Evolutionary conservation across 2,797 vertebrate species (phyloP).

Genomic region (Eurystomus glaucurus): DNA sequence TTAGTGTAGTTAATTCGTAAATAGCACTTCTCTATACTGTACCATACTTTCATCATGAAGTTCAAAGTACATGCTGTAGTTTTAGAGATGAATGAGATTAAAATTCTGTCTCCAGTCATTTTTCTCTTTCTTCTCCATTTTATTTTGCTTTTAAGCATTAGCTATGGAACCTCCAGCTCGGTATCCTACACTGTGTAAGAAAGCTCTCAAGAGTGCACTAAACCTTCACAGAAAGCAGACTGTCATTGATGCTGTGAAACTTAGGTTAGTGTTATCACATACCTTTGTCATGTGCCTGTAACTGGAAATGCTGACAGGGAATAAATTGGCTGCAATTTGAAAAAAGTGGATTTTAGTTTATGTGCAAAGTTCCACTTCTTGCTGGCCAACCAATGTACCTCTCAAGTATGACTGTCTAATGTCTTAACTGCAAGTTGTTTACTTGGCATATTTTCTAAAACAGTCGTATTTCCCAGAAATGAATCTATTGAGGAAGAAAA

Average conservation of each 20-base stretch:
- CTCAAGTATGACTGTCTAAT: neutral
- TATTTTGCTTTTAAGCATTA: conserved; percentile 84
- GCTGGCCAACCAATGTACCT: neutral
- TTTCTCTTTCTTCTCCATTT: neutral
- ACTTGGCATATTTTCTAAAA: neutral
- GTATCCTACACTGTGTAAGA: conserved; percentile 90
- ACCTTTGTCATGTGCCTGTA: neutral
- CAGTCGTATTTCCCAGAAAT: neutral
- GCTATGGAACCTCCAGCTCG: conserved; percentile 92
- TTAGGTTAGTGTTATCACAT: conserved; percentile 85
- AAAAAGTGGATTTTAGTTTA: neutral
- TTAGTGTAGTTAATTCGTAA: neutral
- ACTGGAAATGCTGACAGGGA: neutral
- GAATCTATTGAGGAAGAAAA: neutral
- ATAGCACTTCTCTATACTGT: neutral
- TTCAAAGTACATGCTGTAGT: neutral
- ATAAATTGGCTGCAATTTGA: neutral
- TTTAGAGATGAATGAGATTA: neutral
- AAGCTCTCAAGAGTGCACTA: conserved; percentile 89
- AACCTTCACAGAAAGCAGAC: conserved; percentile 86
- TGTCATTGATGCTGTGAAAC: conserved; percentile 82
- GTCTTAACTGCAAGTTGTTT: neutral
- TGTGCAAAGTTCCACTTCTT: neutral
- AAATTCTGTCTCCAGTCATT: neutral
- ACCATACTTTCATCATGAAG: neutral